Conservation (phyloP, 2,113 vertebrate genomes). For the Heterocephalus glaber region DNA sequence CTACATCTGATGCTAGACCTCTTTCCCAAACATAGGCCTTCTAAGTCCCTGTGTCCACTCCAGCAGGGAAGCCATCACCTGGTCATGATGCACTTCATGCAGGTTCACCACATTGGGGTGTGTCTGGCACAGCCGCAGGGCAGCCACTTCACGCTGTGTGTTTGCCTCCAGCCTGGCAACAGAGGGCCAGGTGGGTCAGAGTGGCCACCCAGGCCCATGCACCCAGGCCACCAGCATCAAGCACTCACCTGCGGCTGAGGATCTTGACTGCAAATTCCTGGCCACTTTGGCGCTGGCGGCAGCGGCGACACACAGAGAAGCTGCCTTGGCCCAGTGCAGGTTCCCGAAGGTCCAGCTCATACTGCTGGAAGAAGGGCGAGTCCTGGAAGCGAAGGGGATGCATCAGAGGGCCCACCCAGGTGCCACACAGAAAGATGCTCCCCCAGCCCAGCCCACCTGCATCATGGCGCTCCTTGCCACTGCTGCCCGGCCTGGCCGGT, state of each 20-base stretch:
- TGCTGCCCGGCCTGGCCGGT: constrained; percentile 89
- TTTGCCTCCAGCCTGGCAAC: constrained; percentile 91
- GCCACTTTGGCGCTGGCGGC: constrained; percentile 90
- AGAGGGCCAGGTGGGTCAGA: not conserved
- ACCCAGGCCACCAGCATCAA: not conserved
- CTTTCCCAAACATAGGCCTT: not conserved
- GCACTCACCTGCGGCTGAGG: constrained; percentile 90
- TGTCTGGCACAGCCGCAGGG: constrained; percentile 90
- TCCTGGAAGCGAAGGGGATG: constrained; percentile 82
- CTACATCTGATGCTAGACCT: accelerated
- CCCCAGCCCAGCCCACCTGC: constrained; percentile 85
- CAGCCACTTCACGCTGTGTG: constrained; percentile 92
- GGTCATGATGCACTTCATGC: constrained; percentile 91
- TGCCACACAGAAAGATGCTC: not conserved
- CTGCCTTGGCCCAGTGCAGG: constrained; percentile 92
- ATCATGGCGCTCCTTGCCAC: constrained; percentile 93
- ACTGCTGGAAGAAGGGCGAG: constrained; percentile 93
- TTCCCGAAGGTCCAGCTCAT: constrained; percentile 91
- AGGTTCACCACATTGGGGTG: constrained; percentile 93
- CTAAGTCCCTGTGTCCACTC: not conserved
- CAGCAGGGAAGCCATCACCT: constrained; percentile 71
- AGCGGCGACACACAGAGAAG: constrained; percentile 93
- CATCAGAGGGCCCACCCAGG: not conserved
- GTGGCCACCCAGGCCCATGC: accelerated
- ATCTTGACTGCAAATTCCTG: constrained; percentile 94